A percentile compares a stretch with the other conserved stretches of the same genome.
These are phyloP conservation scores for Monoplex corrugatus DNA, from an alignment of 2,888 invertebrate genomes.

Conservation along the genomic window DNA sequence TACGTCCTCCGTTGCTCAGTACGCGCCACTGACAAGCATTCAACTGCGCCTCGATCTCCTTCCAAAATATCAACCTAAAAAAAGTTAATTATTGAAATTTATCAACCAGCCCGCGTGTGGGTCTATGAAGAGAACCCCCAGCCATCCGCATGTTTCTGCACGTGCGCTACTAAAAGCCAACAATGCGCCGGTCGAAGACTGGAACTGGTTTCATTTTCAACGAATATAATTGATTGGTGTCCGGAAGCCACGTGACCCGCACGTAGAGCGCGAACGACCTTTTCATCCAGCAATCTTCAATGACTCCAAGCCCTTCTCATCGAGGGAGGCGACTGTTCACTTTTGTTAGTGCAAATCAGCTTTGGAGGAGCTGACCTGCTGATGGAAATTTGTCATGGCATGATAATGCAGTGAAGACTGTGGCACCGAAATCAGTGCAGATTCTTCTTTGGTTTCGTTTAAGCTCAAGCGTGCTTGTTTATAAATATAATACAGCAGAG, in stretches of 20 bases:
- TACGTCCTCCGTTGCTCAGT: too few relatives aligned
- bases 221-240: slow-evolving; percentile 1
- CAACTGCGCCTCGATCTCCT: too few relatives aligned
- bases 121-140: too few relatives aligned
- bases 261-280: slow-evolving; percentile 8
- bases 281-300: not conserved
- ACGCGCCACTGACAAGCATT: too few relatives aligned
- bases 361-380: not conserved
- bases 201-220: not conserved
- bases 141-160: not conserved
- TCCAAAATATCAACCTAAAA: too few relatives aligned
- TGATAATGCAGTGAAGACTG: slow-evolving; percentile 29
- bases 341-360: not conserved
- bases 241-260: slow-evolving; percentile 44
- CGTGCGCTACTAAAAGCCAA: not conserved
- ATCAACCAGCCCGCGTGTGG: too few relatives aligned
- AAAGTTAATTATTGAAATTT: too few relatives aligned
- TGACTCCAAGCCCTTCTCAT: slow-evolving; percentile 17
- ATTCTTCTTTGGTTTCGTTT: too few relatives aligned
- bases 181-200: not conserved
- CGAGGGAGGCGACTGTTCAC: not conserved
- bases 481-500: too few relatives aligned
- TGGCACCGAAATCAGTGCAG: too few relatives aligned
- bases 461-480: too few relatives aligned
- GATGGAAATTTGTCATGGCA: too few relatives aligned